Evolutionary conservation across 2,888 invertebrate species (phyloP), one percentile per base, ranked within the genome.

Genomic region (Ormyrus labotus): DNA sequence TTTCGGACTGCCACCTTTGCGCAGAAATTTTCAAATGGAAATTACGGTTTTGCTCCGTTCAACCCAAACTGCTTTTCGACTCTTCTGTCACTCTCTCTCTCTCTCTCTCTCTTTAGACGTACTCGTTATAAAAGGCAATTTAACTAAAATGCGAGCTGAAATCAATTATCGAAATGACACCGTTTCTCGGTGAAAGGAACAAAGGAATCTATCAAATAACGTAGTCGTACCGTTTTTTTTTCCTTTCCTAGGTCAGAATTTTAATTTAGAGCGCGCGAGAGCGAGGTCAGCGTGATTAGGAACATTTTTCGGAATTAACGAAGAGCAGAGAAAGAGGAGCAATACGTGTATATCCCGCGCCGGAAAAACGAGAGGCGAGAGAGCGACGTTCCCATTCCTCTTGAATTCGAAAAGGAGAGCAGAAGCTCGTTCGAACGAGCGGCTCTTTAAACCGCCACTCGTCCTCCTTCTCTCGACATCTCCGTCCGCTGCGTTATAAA

Each of bases 361-460:
- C 45, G 6, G 1, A 45, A 61, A 61, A 34, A 71, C 19, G 8
- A 13, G 10, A 61, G 51, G n/a, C 50, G 58, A 13, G n/a, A 48
- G 47, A 8, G 48, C 50, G 13, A 13, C 50, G 7, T 2, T 10
- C 60, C 45, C 57, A 34, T 55, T 19, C 55, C 55, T 13, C 19
- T 11, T 45, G 55, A 10, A 72, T 72, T 63, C 34, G 13, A 63
- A 72, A 72, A 72, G 72, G 63, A 72, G 63, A 72, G 63, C 63
- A 63, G 11, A 64, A 10, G 34, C 13, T 65, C 50, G 57, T 48
- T 65, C 34, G 34, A 55, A 11, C 13, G 13, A 6, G 47, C 63
- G 47, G 4, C 55, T 72, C 55, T 64, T 64, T 71, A 61, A 34
- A 53, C 51, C 45, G 45, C 60, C 51, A 64, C 64, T 64, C 64